A percentile compares a stretch with the other conserved stretches of the same genome.
Evolutionary conservation across 2,113 vertebrate species (phyloP).

Genomic region (Budorcas taxicolor): DNA sequence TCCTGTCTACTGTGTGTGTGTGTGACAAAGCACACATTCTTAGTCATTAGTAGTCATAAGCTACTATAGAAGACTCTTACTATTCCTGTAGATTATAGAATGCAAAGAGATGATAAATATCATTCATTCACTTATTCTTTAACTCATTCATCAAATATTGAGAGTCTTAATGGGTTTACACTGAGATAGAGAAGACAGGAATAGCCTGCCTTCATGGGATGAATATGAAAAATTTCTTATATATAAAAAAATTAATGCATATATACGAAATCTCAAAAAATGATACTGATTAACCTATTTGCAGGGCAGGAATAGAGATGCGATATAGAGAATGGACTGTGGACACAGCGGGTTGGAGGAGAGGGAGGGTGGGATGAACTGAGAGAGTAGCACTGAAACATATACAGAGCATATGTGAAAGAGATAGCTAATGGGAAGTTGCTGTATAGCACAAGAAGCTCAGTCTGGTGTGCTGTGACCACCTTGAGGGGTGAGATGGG

Average conservation of each 20-base stretch:
- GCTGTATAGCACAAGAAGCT: background rate
- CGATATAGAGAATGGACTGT: background rate
- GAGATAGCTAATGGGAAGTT: background rate
- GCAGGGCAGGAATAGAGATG: background rate
- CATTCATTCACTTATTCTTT: background rate
- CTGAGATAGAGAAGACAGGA: background rate
- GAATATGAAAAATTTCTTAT: background rate
- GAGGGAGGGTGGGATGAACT: background rate
- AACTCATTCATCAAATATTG: background rate
- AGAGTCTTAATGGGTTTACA: background rate
- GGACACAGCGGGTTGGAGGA: background rate
- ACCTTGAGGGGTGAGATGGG: background rate
- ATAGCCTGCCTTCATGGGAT: background rate
- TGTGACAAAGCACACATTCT: background rate
- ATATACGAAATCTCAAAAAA: background rate
- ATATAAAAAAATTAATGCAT: background rate
- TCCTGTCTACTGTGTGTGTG: background rate
- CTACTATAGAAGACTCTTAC: background rate
- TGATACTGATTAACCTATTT: background rate
- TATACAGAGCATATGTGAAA: background rate
- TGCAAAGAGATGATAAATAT: background rate
- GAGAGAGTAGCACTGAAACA: background rate
- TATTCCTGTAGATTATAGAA: background rate
- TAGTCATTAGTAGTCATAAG: background rate
- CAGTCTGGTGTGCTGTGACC: background rate